Evolutionary conservation across 2,797 vertebrate species (phyloP).

Genomic region (Melanotaenia trifasciata): DNA sequence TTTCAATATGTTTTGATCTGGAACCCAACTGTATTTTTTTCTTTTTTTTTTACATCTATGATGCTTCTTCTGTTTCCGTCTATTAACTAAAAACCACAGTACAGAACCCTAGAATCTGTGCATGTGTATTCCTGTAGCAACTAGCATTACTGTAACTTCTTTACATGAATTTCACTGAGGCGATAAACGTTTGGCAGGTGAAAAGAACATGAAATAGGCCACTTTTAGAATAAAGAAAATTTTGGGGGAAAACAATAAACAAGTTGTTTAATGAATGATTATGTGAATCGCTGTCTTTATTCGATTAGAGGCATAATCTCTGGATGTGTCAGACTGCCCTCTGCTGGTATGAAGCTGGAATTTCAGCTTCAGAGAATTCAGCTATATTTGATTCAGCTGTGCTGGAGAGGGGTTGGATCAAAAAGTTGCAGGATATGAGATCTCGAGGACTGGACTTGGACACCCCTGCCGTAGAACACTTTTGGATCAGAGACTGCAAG

Average conservation of each 20-base stretch:
- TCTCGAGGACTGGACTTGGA: no score
- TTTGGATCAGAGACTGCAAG: no score
- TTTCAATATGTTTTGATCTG: conserved; percentile 83
- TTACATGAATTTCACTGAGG: conserved; percentile 72
- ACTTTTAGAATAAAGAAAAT: conserved; percentile 83
- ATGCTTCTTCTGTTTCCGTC: conserved; percentile 65
- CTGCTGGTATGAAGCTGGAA: conserved; percentile 53
- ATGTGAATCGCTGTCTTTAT: conserved; percentile 65
- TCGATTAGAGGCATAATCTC: background rate
- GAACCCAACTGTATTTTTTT: conserved; percentile 67
- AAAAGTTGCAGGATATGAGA: no score
- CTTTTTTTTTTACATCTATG: conserved; percentile 64
- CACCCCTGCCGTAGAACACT: no score
- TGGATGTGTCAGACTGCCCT: conserved; percentile 44
- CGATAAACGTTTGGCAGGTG: conserved; percentile 58
- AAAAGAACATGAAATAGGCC: conserved; percentile 70
- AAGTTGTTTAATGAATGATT: conserved; percentile 71
- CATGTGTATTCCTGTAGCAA: conserved; percentile 79
- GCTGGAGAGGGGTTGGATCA: no score
- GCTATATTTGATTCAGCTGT: no score
- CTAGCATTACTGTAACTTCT: conserved; percentile 82
- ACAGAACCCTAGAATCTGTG: conserved; percentile 71
- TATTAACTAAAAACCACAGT: conserved; percentile 71
- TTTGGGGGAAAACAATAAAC: conserved; percentile 84
- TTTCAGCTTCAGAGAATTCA: no score